Conservation (phyloP, 2,113 vertebrate species). For the Smithornis capensis region DNA sequence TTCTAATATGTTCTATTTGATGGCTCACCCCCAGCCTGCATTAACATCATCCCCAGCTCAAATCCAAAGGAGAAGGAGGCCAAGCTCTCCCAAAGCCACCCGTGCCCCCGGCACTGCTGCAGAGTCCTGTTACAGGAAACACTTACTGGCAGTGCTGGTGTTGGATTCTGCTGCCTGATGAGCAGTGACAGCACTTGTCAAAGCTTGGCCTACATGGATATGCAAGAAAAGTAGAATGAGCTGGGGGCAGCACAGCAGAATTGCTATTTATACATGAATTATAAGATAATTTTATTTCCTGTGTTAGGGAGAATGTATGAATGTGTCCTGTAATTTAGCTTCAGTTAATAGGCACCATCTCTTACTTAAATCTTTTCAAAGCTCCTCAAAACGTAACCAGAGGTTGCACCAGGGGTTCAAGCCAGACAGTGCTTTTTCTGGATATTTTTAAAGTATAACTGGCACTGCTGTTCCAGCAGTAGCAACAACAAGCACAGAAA, state of each 20-base stretch:
- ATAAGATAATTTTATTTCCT: background rate
- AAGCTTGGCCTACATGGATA: background rate
- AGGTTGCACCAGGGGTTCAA: background rate
- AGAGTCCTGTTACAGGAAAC: background rate
- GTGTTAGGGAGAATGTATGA: background rate
- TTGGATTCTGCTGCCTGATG: background rate
- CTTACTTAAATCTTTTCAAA: background rate
- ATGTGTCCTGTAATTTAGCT: background rate
- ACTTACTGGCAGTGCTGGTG: background rate
- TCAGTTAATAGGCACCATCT: background rate
- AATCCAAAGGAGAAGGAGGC: background rate
- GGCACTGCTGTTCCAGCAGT: background rate
- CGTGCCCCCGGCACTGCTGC: accelerated
- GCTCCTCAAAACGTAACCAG: background rate
- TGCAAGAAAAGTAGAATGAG: background rate
- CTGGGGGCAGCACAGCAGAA: background rate
- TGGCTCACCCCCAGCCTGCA: background rate
- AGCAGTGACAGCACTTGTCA: background rate
- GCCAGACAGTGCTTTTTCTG: background rate
- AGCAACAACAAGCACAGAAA: background rate
- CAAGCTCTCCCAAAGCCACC: background rate
- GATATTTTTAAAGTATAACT: background rate
- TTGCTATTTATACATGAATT: background rate
- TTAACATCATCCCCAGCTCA: background rate
- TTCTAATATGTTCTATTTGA: accelerated